Evolutionary conservation across 2,797 vertebrate species (phyloP).

Genomic region (Anableps anableps): DNA sequence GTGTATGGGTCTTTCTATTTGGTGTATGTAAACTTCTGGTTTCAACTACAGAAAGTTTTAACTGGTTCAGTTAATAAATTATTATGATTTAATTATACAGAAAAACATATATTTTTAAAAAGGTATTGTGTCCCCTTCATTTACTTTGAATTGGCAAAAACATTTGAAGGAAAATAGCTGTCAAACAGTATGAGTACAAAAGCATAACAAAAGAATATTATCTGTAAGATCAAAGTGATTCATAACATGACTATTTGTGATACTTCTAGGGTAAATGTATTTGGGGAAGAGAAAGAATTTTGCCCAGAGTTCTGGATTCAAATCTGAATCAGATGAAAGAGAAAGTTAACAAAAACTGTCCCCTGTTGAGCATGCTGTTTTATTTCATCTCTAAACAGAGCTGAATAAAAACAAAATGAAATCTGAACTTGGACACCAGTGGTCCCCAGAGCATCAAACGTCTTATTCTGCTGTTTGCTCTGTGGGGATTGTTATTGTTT

Average conservation of each 20-base stretch:
- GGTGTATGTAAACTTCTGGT: not conserved
- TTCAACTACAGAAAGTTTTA: not conserved
- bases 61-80: not conserved
- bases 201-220: not conserved
- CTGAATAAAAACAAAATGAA: not conserved
- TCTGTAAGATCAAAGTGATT: not conserved
- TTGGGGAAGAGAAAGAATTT: not conserved
- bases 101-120: not conserved
- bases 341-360: not conserved
- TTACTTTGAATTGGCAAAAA: not conserved
- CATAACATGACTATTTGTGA: not conserved
- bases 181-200: not conserved
- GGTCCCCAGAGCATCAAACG: not conserved
- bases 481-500: not conserved
- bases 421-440: not conserved
- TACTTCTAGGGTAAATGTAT: not conserved
- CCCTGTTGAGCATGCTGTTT: not conserved
- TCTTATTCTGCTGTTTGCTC: not conserved
- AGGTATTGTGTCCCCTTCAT: not conserved
- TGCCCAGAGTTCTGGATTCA: not conserved
- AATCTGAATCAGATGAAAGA: not conserved
- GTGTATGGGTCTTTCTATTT: not conserved
- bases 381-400: not conserved
- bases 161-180: not conserved
- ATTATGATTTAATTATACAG: not conserved